Evolutionary conservation across 2,888 invertebrate genomes (phyloP), one percentile per base, ranked within the genome.

Genomic region (Nymphalis urticae): DNA sequence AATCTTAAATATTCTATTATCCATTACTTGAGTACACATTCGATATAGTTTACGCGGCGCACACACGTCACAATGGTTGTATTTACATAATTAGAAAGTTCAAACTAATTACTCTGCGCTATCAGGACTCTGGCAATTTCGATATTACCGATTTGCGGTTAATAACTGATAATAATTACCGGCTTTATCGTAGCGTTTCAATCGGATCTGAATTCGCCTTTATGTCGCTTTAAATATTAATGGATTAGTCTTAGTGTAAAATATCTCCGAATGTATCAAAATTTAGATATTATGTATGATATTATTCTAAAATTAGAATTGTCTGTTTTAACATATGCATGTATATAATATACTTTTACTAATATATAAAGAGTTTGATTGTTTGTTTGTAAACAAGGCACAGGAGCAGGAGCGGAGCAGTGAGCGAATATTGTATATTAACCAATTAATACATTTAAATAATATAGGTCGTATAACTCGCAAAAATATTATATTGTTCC

Each of bases 91-190:
- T 66, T 62, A 60, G 54, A 62, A 48, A 56, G 54, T 48, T 36
- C 47, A 24, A 47, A 62, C 27, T 68, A 68, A 63, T 68, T 68
- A 68, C 51, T 42, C 56, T 50, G 62, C 50, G 62, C 42, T 48
- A 53, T 48, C 62, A 27, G 48, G 62, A 56, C 62, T 32, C 65
- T 27, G 48, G 66, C 63, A 62, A 67, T 63, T 60, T 53, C 48
- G 63, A 64, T 68, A 63, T 59, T 60, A 59, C 50, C 68, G 68
- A 63, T 68, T 66, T 60, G 63, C 59, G 47, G 68, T 68, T 63
- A 60, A 68, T 63, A 68, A 68, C 64, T 60, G 68, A 68, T 68
- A 68, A 59, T 68, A 64, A 68, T 63, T 64, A 42, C 59, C 68
- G 32, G 19, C 47, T n/a, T 56, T 32, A 56, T 59, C 66, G 21